phyloP scores from a whole-genome alignment of 1,140 invertebrate species.

The Bombyx mandarina region DNA sequence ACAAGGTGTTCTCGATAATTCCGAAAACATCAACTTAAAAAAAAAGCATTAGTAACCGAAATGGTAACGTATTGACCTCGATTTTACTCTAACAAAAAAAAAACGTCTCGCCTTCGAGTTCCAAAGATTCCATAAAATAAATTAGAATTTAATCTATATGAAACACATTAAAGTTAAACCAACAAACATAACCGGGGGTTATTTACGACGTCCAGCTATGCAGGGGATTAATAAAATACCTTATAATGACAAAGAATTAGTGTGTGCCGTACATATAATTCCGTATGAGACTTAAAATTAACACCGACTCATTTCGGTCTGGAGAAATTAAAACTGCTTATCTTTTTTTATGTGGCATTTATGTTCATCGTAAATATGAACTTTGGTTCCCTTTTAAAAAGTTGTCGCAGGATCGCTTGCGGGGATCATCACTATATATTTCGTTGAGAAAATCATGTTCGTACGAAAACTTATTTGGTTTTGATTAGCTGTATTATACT shows the following conservation, averaged over 20 bases:
- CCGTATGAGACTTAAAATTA: conserved; percentile 52
- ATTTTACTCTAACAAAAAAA: conserved; percentile 6
- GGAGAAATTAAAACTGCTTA: conserved; percentile 64
- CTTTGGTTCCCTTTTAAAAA: conserved; percentile 46
- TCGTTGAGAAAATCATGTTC: too few relatives aligned
- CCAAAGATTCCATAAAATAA: conserved; percentile 33
- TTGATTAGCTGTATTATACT: too few relatives aligned
- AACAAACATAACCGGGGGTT: conserved; percentile 48
- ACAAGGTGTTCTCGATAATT: conserved; percentile 2
- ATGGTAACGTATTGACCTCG: conserved; percentile 6
- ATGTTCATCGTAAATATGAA: conserved; percentile 52
- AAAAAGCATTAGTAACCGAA: background rate
- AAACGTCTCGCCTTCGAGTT: conserved; percentile 8
- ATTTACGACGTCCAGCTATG: conserved; percentile 43
- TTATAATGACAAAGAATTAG: conserved; percentile 57
- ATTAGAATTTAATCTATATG: conserved; percentile 44
- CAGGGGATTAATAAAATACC: conserved; percentile 36
- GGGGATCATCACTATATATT: background rate
- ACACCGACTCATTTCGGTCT: conserved; percentile 50
- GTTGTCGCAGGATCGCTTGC: conserved; percentile 32
- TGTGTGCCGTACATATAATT: conserved; percentile 29
- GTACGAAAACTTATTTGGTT: too few relatives aligned
- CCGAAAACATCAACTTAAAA: background rate
- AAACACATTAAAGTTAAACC: conserved; percentile 44
- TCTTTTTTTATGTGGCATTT: conserved; percentile 67